A percentile compares a stretch with the other conserved stretches of the same genome.
phyloP scores from a whole-genome alignment of 2,797 vertebrate species.

The Streptopelia turtur region DNA sequence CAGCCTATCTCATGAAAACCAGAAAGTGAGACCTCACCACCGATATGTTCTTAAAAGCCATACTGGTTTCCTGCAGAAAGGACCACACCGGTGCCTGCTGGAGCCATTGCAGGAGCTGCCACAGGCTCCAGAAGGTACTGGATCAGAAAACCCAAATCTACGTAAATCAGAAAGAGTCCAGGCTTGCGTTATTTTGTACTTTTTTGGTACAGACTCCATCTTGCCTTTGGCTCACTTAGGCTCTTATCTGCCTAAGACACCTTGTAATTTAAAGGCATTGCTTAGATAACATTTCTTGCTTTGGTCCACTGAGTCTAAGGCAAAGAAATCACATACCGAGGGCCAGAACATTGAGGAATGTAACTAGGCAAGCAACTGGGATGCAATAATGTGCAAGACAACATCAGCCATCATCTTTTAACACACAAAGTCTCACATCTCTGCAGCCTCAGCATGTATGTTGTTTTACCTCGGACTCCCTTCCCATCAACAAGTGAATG shows the following conservation, averaged over 20 bases:
- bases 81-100: neutral
- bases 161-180: neutral
- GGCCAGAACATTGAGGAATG: slow-evolving; percentile 33
- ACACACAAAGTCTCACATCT: slow-evolving; percentile 1
- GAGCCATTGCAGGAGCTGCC: slow-evolving; percentile 3
- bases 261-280: neutral
- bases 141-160: neutral
- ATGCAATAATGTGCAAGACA: slow-evolving; percentile 50
- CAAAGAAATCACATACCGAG: slow-evolving; percentile 36
- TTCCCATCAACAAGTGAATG: neutral
- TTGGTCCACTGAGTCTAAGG: slow-evolving; percentile 21
- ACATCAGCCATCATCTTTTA: slow-evolving; percentile 15
- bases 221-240: neutral
- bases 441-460: neutral
- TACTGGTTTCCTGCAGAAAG: neutral
- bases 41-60: neutral
- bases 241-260: neutral
- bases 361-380: slow-evolving; percentile 32
- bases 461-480: neutral
- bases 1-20: slow-evolving; percentile 60
- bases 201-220: neutral
- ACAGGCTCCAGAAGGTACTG: neutral
- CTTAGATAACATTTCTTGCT: neutral
- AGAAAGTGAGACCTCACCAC: neutral
- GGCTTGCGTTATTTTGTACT: neutral